phyloP scores from a whole-genome alignment of 2,888 invertebrate genomes.

The Zele albiditarsus region DNA sequence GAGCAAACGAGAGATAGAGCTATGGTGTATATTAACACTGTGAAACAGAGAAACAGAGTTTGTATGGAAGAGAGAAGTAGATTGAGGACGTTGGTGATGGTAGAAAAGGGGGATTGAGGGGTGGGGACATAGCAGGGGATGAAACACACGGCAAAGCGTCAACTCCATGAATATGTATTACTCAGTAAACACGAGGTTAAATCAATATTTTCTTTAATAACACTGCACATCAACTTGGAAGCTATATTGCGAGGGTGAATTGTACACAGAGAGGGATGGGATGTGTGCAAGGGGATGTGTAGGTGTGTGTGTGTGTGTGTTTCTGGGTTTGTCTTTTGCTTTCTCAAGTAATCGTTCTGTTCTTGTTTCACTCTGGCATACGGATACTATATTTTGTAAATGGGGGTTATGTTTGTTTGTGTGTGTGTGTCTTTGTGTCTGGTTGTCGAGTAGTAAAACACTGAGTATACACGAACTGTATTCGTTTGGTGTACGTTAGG shows the following conservation, averaged over 20 bases:
- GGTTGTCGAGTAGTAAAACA: slow-evolving; percentile 4
- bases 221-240: slow-evolving; percentile 57
- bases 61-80: not conserved
- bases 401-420: slow-evolving; percentile 30
- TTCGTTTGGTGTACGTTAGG: slow-evolving; percentile 12
- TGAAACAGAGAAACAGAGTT: slow-evolving; percentile 57
- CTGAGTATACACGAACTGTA: not conserved
- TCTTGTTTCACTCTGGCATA: slow-evolving; percentile 27
- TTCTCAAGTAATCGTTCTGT: slow-evolving; percentile 7
- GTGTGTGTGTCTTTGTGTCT: not conserved
- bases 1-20: slow-evolving; percentile 34
- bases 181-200: slow-evolving; percentile 71
- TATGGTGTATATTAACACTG: slow-evolving; percentile 54
- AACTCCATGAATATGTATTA: slow-evolving; percentile 72
- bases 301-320: slow-evolving; percentile 16
- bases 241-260: slow-evolving; percentile 26
- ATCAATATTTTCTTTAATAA: slow-evolving; percentile 73
- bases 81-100: no score
- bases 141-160: slow-evolving; percentile 55
- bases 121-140: no score
- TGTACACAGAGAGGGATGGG: slow-evolving; percentile 26
- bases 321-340: slow-evolving; percentile 33
- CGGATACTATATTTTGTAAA: not conserved
- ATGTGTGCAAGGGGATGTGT: no score
- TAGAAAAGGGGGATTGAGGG: no score